These are phyloP conservation scores for Cotesia chilonis DNA, from an alignment of 1,140 invertebrate genomes.

Conservation along the genomic window DNA sequence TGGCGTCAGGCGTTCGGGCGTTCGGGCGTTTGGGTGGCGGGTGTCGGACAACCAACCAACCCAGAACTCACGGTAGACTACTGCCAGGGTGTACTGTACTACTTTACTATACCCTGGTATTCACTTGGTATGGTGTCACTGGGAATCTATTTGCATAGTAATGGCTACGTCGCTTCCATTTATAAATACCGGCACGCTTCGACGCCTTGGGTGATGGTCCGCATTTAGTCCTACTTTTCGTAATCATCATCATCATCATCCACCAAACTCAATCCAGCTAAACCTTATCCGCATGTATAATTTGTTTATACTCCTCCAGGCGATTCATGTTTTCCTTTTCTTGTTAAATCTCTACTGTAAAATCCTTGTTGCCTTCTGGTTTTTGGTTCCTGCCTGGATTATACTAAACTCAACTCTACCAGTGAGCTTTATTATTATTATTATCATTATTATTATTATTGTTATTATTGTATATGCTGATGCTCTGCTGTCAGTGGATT, in stretches of 20 bases:
- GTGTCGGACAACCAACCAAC: too few relatives aligned
- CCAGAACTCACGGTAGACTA: slow-evolving; percentile 45
- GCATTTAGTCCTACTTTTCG: background rate
- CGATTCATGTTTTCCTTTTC: slow-evolving; percentile 20
- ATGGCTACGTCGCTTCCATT: slow-evolving; percentile 52
- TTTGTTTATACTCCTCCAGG: slow-evolving; percentile 14
- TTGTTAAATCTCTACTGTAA: slow-evolving; percentile 15
- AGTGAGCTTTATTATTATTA: background rate
- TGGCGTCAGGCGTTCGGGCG: slow-evolving; percentile 16
- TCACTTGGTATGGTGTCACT: slow-evolving; percentile 58
- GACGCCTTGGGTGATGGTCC: slow-evolving; percentile 27
- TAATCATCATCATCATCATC: too few relatives aligned
- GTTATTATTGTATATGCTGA: too few relatives aligned
- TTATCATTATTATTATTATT: background rate
- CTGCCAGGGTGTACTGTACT: slow-evolving; percentile 43
- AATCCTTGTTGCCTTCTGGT: too few relatives aligned
- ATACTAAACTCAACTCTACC: too few relatives aligned
- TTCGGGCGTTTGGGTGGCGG: too few relatives aligned
- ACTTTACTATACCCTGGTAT: slow-evolving; percentile 31
- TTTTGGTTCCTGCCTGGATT: too few relatives aligned
- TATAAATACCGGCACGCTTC: slow-evolving; percentile 46
- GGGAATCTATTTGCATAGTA: slow-evolving; percentile 65
- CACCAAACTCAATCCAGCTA: too few relatives aligned
- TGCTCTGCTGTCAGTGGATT: slow-evolving; percentile 8
- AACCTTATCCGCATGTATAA: background rate